Conservation (phyloP, 2,888 invertebrate genomes). For the Drosophila tanythrix region DNA sequence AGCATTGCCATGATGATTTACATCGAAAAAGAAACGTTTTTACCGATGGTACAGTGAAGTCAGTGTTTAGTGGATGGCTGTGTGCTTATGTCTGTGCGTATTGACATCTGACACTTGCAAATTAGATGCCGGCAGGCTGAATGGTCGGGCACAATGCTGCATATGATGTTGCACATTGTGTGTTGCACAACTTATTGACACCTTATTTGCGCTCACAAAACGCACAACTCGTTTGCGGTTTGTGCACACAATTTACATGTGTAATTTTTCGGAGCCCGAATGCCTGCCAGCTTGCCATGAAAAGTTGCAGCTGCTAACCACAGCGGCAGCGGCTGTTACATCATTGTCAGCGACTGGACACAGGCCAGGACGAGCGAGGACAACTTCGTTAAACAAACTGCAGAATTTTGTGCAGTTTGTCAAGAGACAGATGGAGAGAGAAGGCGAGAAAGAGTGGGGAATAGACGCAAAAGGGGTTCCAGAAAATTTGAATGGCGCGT, state of each 20-base stretch:
- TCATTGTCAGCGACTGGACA: conserved; percentile 51
- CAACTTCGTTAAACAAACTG: conserved; percentile 72
- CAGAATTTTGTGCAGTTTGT: conserved; percentile 54
- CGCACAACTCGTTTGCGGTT: conserved; percentile 74
- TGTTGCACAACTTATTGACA: conserved; percentile 71
- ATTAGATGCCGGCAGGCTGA: conserved; percentile 68
- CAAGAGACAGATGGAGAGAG: conserved; percentile 16
- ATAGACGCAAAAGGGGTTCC: neutral
- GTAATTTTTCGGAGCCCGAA: conserved; percentile 72
- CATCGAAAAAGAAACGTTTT: fast-evolving
- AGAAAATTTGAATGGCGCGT: conserved; percentile 55
- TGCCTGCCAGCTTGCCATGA: conserved; percentile 47
- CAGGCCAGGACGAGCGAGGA: conserved; percentile 32
- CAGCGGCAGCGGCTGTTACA: conserved; percentile 49
- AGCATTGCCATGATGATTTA: neutral
- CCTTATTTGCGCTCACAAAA: conserved; percentile 68
- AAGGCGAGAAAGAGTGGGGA: neutral
- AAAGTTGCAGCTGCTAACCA: conserved; percentile 59
- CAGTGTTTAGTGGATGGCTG: neutral
- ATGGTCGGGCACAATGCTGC: conserved; percentile 36
- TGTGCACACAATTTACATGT: conserved; percentile 80
- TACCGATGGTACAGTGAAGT: neutral
- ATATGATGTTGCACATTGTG: conserved; percentile 35
- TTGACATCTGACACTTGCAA: conserved; percentile 78
- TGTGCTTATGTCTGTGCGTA: conserved; percentile 31